Percentiles rank a stretch among this genome's conserved stretches.
Evolutionary conservation across 2,888 invertebrate species (phyloP).

Genomic region (Heliconius sara): DNA sequence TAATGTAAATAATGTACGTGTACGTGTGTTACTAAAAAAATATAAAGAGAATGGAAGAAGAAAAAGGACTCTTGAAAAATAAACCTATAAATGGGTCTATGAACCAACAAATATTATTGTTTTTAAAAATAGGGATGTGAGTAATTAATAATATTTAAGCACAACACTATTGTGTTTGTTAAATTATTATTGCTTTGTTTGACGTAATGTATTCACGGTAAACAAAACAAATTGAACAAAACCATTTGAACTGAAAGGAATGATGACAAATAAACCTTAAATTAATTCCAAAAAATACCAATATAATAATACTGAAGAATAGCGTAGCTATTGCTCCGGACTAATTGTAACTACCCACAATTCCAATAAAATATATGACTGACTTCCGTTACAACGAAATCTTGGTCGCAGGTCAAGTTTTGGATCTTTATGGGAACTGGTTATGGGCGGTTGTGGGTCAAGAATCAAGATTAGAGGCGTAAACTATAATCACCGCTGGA

Average conservation of each 20-base stretch:
- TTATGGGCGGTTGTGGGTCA: slow-evolving; percentile 77
- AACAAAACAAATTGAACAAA: slow-evolving; percentile 27
- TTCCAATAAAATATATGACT: slow-evolving; percentile 41
- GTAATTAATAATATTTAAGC: slow-evolving; percentile 7
- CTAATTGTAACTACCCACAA: slow-evolving; percentile 55
- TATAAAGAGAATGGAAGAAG: too few relatives aligned
- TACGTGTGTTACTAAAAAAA: too few relatives aligned
- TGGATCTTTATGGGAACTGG: slow-evolving; percentile 61
- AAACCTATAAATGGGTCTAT: too few relatives aligned
- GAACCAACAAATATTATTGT: not conserved
- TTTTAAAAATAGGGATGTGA: not conserved
- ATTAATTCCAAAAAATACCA: not conserved
- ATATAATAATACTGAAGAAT: slow-evolving; percentile 16
- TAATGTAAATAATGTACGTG: too few relatives aligned
- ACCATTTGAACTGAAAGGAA: slow-evolving; percentile 14
- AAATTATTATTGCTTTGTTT: not conserved
- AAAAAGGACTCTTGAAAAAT: too few relatives aligned
- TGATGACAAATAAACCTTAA: not conserved
- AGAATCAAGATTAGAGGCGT: slow-evolving; percentile 76
- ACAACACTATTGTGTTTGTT: slow-evolving; percentile 6
- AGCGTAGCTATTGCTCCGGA: slow-evolving; percentile 17
- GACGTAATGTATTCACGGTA: slow-evolving; percentile 9
- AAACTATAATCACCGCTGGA: slow-evolving; percentile 64
- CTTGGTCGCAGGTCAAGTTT: slow-evolving; percentile 60
- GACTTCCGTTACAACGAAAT: slow-evolving; percentile 62